A percentile compares a stretch with the other conserved stretches of the same genome.
phyloP scores from a whole-genome alignment of 2,888 invertebrate genomes.

The Aelia acuminata region DNA sequence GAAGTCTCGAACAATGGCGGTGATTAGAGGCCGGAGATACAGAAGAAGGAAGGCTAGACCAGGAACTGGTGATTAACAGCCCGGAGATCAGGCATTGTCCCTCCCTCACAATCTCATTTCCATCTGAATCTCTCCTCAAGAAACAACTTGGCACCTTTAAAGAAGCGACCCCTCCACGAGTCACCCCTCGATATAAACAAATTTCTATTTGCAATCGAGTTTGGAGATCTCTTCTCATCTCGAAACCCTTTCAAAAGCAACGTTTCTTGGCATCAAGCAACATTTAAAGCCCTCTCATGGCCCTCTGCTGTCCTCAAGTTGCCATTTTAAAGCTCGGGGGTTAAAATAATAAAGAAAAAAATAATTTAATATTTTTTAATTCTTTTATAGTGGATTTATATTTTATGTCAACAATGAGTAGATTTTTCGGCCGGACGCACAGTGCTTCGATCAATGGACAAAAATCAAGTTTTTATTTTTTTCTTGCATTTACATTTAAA shows the following conservation, averaged over 20 bases:
- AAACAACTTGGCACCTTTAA: not conserved
- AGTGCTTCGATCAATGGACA: too few relatives aligned
- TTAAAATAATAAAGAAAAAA: too few relatives aligned
- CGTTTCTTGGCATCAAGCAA: not conserved
- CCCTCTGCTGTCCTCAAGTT: not conserved
- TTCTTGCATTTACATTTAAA: too few relatives aligned
- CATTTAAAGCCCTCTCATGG: not conserved
- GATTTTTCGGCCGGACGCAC: too few relatives aligned
- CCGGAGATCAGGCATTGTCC: not conserved
- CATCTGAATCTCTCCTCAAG: not conserved
- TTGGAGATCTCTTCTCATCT: not conserved
- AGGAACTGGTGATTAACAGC: not conserved
- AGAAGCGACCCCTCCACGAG: not conserved
- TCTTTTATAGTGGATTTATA: too few relatives aligned
- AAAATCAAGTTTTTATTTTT: too few relatives aligned
- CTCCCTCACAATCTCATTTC: not conserved
- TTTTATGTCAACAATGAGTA: too few relatives aligned
- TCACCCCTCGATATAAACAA: not conserved
- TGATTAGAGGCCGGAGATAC: not conserved
- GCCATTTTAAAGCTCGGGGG: too few relatives aligned
- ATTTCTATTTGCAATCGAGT: not conserved
- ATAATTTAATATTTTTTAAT: too few relatives aligned
- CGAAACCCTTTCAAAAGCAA: not conserved
- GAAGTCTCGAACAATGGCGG: not conserved
- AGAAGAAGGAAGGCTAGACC: not conserved